phyloP scores from a whole-genome alignment of 2,113 vertebrate genomes.

The Pseudolaguvia tuberculata region DNA sequence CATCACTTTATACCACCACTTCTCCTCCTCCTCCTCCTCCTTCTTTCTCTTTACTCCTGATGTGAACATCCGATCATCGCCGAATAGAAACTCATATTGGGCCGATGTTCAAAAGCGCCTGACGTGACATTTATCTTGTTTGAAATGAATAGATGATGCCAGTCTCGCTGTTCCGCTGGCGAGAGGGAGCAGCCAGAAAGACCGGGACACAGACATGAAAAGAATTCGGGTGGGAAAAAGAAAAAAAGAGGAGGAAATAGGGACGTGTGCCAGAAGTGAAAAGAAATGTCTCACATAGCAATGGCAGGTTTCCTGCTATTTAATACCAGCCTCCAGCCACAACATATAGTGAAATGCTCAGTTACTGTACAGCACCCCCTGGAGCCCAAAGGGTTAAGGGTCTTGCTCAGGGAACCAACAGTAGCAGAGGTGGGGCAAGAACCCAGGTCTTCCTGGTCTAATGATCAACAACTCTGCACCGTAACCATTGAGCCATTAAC shows the following conservation, averaged over 20 bases:
- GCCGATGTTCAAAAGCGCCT: constrained; percentile 59
- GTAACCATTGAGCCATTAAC: too few species aligned
- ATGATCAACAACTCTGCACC: too few species aligned
- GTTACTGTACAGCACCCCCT: too few species aligned
- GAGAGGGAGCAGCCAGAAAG: constrained; percentile 42
- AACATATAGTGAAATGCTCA: too few species aligned
- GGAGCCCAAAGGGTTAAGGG: too few species aligned
- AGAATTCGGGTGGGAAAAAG: constrained; percentile 25
- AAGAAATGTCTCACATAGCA: constrained; percentile 47
- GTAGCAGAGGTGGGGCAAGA: too few species aligned
- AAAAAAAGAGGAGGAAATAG: neutral
- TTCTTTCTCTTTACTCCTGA: constrained; percentile 14
- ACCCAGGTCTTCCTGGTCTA: too few species aligned
- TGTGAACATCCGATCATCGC: constrained; percentile 49
- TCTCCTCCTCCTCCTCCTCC: neutral
- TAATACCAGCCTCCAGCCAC: constrained; percentile 6
- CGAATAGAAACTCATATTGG: constrained; percentile 54
- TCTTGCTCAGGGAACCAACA: too few species aligned
- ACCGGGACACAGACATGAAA: constrained; percentile 44
- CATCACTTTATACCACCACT: neutral
- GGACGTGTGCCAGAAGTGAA: constrained; percentile 43
- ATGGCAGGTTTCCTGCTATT: constrained; percentile 46
- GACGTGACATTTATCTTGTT: constrained; percentile 63
- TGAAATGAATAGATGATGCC: constrained; percentile 59
- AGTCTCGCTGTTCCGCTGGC: constrained; percentile 53